phyloP scores from a whole-genome alignment of 1,140 invertebrate genomes.

The Calycopis cecrops region DNA sequence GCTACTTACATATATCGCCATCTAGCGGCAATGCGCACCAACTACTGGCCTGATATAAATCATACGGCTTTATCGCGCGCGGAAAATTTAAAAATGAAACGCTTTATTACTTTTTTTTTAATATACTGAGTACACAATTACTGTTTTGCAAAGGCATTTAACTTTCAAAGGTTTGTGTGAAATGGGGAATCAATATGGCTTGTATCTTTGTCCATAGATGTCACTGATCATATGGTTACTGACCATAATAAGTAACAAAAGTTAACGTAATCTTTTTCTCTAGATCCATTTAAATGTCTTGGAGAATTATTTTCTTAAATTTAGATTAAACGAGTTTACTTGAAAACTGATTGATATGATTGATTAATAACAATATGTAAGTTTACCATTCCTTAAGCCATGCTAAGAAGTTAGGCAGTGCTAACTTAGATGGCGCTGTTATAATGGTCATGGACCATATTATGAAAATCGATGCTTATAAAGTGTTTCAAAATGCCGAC shows the following conservation, averaged over 20 bases:
- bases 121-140: no score
- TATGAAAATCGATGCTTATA: no score
- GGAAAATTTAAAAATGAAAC: no score
- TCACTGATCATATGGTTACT: background rate
- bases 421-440: constrained; percentile 27
- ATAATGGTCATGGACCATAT: constrained; percentile 34
- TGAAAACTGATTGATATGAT: no score
- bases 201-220: background rate
- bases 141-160: background rate
- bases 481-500: constrained; percentile 13
- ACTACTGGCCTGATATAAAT: constrained; percentile 39
- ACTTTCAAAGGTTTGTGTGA: no score
- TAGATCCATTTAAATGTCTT: no score
- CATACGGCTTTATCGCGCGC: constrained; percentile 24
- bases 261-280: no score
- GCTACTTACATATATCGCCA: constrained; percentile 60
- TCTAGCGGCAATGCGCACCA: constrained; percentile 45
- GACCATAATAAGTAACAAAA: background rate
- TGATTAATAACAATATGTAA: no score
- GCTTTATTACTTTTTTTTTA: no score
- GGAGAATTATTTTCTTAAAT: no score
- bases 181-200: constrained; percentile 1
- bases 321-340: no score
- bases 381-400: no score
- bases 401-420: background rate